phyloP scores from a whole-genome alignment of 2,113 vertebrate species.

The Ancistrus triradiatus region DNA sequence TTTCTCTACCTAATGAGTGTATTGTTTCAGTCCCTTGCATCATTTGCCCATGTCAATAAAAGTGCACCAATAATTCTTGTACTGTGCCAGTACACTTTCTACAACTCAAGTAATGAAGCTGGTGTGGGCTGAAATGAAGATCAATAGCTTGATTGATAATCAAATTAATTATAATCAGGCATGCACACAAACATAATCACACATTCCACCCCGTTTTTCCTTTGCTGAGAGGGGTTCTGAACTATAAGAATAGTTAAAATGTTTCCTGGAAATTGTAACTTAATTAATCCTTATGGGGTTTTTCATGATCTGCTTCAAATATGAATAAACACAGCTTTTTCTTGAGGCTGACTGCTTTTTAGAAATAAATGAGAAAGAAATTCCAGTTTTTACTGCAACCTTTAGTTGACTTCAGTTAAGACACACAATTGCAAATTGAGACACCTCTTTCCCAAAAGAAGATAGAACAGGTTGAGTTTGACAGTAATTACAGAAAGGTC shows the following conservation, averaged over 20 bases:
- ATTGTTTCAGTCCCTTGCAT: slow-evolving; percentile 37
- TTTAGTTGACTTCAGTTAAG: background rate
- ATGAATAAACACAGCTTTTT: slow-evolving; percentile 7
- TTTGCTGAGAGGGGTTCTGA: slow-evolving; percentile 1
- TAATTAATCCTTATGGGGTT: slow-evolving; percentile 21
- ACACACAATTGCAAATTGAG: no score
- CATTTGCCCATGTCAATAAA: slow-evolving; percentile 27
- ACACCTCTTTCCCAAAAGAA: background rate
- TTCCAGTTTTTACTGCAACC: background rate
- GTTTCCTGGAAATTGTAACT: background rate
- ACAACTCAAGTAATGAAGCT: slow-evolving; percentile 22
- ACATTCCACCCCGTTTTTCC: background rate
- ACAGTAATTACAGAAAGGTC: background rate
- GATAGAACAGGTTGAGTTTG: background rate
- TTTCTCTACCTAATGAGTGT: slow-evolving; percentile 6
- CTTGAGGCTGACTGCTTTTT: background rate
- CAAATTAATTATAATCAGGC: slow-evolving; percentile 6
- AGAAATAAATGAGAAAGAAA: background rate
- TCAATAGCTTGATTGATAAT: slow-evolving; percentile 19
- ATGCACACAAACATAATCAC: slow-evolving; percentile 16
- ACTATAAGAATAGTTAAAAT: slow-evolving; percentile 8
- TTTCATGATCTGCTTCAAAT: background rate
- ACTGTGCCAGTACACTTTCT: background rate
- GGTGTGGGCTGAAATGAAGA: slow-evolving; percentile 21
- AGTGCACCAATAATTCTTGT: slow-evolving; percentile 11